Evolutionary conservation across 2,888 invertebrate genomes (phyloP), one percentile per base, ranked within the genome.

Genomic region (Ganaspis brasiliensis): DNA sequence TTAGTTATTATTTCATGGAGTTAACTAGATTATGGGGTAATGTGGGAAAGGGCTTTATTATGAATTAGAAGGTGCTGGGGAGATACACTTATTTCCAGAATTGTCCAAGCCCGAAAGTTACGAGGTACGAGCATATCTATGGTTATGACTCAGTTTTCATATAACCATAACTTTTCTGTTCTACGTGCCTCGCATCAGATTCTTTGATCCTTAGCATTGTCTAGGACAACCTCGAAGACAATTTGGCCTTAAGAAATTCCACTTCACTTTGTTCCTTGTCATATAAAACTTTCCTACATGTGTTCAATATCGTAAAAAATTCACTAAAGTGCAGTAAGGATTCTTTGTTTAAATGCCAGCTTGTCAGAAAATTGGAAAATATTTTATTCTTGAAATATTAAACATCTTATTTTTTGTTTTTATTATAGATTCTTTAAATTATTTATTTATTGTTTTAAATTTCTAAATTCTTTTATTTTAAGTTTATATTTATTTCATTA

Each of bases 121-220:
- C 24, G 40, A 67, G 67, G 8, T 45, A 67, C 67, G 19, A 26
- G 45, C 24, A 9, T 67, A 67, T 67, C 67, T 67, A 67, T 40
- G 67, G 67, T 67, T 67, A 67, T 45, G 67, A 59, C 45, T 67
- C 67, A 37, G 24, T 67, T 67, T 67, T 67, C 67, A 67, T 67
- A 67, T 67, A 67, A 67, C 45, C 45, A 67, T 45, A 67, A 67
- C 45, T 67, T 59, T 63, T 45, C 67, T 9, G n/a, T 45, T 45
- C 26, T 67, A 67, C 67, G 67, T 67, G 45, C 67, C 67, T 67
- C 24, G 67, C 45, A 45, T 67, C 24, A 45, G n/a, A 67, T 67
- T 45, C 67, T 67, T 67, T 67, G 67, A 67, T 67, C 67, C 67
- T 45, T 26, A 24, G 67, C n/a, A 67, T 45, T 67, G 67, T 45